phyloP scores from a whole-genome alignment of 2,113 vertebrate genomes.

The Puffinus mauretanicus region DNA sequence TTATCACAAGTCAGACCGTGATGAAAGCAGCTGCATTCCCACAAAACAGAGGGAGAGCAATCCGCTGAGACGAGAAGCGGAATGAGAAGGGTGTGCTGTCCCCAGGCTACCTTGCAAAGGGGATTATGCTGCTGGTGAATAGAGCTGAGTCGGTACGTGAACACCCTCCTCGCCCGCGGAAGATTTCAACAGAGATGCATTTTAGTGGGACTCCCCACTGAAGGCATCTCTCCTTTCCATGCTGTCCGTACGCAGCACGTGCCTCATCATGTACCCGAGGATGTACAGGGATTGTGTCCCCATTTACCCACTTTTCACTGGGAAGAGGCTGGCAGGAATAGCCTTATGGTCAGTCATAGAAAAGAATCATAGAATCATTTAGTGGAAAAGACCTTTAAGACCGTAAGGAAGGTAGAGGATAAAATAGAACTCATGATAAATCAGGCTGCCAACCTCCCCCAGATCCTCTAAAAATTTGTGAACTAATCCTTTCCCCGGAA shows the following conservation, averaged over 20 bases:
- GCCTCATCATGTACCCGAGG: neutral
- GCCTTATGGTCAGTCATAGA: neutral
- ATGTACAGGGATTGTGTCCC: neutral
- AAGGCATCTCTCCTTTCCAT: neutral
- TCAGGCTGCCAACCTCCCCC: neutral
- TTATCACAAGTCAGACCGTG: neutral
- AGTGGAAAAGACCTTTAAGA: neutral
- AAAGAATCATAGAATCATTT: neutral
- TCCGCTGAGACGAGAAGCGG: neutral
- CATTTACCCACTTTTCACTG: neutral
- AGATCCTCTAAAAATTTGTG: neutral
- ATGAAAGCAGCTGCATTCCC: neutral
- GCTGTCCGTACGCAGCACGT: rapidly evolving
- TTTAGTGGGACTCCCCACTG: neutral
- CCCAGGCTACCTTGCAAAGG: neutral
- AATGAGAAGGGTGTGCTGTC: neutral
- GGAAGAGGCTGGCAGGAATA: neutral
- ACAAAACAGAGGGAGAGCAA: neutral
- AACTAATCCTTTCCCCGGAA: neutral
- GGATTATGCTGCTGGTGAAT: neutral
- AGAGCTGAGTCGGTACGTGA: neutral
- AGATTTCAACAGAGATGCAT: neutral
- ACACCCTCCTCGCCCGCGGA: neutral
- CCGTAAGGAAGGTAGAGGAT: neutral
- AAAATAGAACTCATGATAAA: neutral